phyloP scores from a whole-genome alignment of 2,888 invertebrate species.

The Agrilus cyanescens region DNA sequence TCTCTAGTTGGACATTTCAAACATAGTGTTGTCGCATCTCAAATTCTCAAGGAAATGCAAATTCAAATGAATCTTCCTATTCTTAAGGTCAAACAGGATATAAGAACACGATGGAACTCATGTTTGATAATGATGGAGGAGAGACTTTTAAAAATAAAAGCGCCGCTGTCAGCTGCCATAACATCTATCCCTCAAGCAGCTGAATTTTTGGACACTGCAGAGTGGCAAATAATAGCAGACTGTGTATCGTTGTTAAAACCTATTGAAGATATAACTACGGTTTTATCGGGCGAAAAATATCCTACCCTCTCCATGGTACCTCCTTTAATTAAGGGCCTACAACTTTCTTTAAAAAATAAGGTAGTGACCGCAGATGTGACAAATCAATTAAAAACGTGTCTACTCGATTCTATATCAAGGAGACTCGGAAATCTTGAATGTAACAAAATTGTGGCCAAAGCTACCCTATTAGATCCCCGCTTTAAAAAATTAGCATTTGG shows the following conservation, averaged over 20 bases:
- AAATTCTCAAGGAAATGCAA: constrained; percentile 18
- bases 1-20: constrained; percentile 15
- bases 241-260: constrained; percentile 15
- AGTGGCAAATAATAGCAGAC: constrained; percentile 17
- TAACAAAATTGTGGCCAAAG: constrained; percentile 15
- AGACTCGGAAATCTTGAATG: constrained; percentile 14
- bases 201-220: constrained; percentile 13
- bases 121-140: constrained; percentile 15
- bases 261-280: constrained; percentile 12
- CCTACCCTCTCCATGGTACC: constrained; percentile 17
- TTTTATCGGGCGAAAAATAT: constrained; percentile 19
- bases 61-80: constrained; percentile 14
- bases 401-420: constrained; percentile 9
- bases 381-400: neutral
- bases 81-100: constrained; percentile 21
- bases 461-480: constrained; percentile 17
- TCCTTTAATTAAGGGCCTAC: constrained; percentile 14
- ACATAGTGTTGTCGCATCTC: constrained; percentile 16
- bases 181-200: constrained; percentile 11
- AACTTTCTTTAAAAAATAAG: constrained; percentile 6
- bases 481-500: constrained; percentile 17
- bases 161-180: constrained; percentile 11
- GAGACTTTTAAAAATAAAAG: constrained; percentile 15
- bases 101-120: constrained; percentile 20
- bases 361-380: constrained; percentile 9